Conservation (phyloP, 2,797 vertebrate genomes). For the Lepus oiostolus region DNA sequence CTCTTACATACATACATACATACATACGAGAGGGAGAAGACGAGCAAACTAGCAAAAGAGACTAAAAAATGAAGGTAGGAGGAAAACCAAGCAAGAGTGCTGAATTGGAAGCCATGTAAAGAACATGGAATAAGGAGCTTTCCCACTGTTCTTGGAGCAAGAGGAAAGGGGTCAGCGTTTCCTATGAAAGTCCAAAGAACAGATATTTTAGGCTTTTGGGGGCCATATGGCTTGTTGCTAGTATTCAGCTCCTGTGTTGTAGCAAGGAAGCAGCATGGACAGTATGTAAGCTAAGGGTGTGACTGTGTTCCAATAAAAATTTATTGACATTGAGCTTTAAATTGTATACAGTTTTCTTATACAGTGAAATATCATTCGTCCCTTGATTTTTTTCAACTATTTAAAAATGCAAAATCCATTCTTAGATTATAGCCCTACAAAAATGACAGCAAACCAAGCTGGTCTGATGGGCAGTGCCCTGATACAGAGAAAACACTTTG, state of each 20-base stretch:
- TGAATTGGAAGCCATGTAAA: not conserved
- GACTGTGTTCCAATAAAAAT: not conserved
- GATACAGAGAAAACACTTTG: not conserved
- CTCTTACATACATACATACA: no score
- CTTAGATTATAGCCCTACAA: not conserved
- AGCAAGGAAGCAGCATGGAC: not conserved
- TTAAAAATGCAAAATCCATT: constrained; percentile 11
- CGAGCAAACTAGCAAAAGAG: not conserved
- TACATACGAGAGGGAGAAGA: not conserved
- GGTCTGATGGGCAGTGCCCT: not conserved
- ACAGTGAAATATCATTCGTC: constrained; percentile 5
- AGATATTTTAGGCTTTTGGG: not conserved
- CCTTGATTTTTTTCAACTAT: constrained; percentile 6
- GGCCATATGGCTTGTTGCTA: not conserved
- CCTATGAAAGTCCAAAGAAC: not conserved
- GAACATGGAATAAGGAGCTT: not conserved
- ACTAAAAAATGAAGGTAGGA: not conserved
- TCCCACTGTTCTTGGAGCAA: not conserved
- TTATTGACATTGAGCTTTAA: constrained; percentile 1
- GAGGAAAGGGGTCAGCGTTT: not conserved
- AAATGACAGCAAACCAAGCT: not conserved
- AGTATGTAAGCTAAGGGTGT: not conserved
- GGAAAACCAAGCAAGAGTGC: not conserved
- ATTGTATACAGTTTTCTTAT: not conserved
- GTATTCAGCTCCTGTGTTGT: not conserved